Evolutionary conservation across 2,113 vertebrate genomes (phyloP), one percentile per base, ranked within the genome.

Genomic region (Sebastes schlegelii): DNA sequence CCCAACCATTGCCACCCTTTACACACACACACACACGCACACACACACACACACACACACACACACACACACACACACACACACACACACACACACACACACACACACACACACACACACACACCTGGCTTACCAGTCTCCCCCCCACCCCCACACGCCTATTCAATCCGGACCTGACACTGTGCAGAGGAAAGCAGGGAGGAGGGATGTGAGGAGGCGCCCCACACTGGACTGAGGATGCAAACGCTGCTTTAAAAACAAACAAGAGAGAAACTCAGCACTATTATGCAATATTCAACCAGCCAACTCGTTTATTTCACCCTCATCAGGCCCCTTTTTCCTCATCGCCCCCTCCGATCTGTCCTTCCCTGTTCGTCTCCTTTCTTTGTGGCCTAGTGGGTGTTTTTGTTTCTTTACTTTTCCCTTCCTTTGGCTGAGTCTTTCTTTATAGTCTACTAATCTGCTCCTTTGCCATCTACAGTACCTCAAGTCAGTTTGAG

Each of bases 241-340:
- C 94, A 94, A 93, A 89, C 76, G 86, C 93, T 93, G 94, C 94
- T 95, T 95, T 93, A 91, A 92, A 91, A 80, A 88, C 82, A 88
- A 77, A 90, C 51, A 82, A 83, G 79, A 93, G 60, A 93, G 87
- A 92, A 97, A 97, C 96, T 96, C 95, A 94, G 97, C 96, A 97
- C 97, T 97, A 96, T 98, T 98, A 98, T 99, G 97, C 97, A 99
- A 99, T 98, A 98, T 96, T 94, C 96, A 98, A 97, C 97, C 97
- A 99, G 98, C 97, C 98, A 97, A 97, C 96, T 92, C 95, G 96
- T 96, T 90, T 95, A 84, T 86, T 89, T 54, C 52, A 62, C 89
- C 80, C 60, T 83, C 52, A 84, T 86, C 45, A 79, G 88, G 92
- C 93, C 84, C 92, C 94, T 94, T 90, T 90, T 34, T 26, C 34